phyloP scores from a whole-genome alignment of 2,797 vertebrate species.

The Poeciliopsis gracilis region DNA sequence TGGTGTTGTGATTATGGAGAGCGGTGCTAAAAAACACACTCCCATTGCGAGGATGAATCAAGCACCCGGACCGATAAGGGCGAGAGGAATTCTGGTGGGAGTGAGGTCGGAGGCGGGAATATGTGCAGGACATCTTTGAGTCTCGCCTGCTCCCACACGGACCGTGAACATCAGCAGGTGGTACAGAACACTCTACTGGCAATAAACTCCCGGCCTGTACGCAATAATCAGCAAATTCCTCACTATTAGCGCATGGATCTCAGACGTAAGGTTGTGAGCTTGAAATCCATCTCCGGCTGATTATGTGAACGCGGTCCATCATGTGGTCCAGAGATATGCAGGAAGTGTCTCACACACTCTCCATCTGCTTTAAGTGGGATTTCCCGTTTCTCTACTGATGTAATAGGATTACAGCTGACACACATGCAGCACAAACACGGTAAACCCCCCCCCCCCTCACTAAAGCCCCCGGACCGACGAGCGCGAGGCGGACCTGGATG shows the following conservation, averaged over 20 bases:
- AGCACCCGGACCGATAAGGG: slow-evolving; percentile 31
- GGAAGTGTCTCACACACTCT: background rate
- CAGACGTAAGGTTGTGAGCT: background rate
- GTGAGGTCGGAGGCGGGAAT: slow-evolving; percentile 24
- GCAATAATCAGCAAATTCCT: slow-evolving; percentile 1
- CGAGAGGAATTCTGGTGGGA: slow-evolving; percentile 61
- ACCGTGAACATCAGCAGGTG: slow-evolving; percentile 28
- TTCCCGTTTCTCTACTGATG: slow-evolving; percentile 8
- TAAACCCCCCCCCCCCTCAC: no score
- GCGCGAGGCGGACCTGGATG: slow-evolving; percentile 79
- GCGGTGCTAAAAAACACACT: background rate
- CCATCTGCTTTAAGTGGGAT: slow-evolving; percentile 2
- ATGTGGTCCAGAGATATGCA: background rate
- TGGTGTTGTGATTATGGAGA: slow-evolving; percentile 13
- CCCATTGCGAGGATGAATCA: slow-evolving; percentile 37
- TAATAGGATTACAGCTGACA: slow-evolving; percentile 51
- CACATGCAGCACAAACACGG: slow-evolving; percentile 4
- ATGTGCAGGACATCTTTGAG: slow-evolving; percentile 24
- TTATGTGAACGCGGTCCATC: background rate
- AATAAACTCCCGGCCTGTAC: background rate
- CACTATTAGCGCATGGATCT: background rate
- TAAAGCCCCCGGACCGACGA: background rate
- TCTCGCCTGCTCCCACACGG: slow-evolving; percentile 46
- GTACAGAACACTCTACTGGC: slow-evolving; percentile 24
- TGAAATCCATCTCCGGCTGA: slow-evolving; percentile 3